Evolutionary conservation across 1,140 invertebrate genomes (phyloP).

Genomic region (Drosophila pruinosa): DNA sequence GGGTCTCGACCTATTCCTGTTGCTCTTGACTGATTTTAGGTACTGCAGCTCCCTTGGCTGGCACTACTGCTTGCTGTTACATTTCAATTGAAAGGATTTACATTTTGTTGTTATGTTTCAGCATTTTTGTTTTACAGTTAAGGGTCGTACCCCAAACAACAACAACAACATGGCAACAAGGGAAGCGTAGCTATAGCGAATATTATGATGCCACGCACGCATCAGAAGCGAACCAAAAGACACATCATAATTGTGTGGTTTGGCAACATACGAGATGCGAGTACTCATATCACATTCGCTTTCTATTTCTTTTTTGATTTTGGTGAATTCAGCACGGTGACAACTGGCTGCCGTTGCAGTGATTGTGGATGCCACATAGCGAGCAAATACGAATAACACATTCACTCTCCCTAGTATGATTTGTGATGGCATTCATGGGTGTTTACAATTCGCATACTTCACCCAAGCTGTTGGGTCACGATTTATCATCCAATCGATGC

Average conservation of each 20-base stretch:
- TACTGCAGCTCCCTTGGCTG: slow-evolving; percentile 12
- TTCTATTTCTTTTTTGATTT: neutral
- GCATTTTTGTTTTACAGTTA: slow-evolving; percentile 75
- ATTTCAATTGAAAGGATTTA: slow-evolving; percentile 80
- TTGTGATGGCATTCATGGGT: neutral
- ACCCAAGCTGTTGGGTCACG: neutral
- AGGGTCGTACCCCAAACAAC: slow-evolving; percentile 24
- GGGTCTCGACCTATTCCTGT: neutral
- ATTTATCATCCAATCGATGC: neutral
- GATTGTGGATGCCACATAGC: slow-evolving; percentile 17
- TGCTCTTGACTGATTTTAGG: neutral
- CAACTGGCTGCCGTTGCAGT: slow-evolving; percentile 4
- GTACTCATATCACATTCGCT: neutral
- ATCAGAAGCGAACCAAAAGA: slow-evolving; percentile 20
- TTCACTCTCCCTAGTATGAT: slow-evolving; percentile 15
- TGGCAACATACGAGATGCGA: slow-evolving; percentile 5
- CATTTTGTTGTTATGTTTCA: slow-evolving; percentile 75
- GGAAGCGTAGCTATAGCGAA: slow-evolving; percentile 2
- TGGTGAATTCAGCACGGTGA: neutral
- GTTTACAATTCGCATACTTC: slow-evolving; percentile 4
- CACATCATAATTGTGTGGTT: slow-evolving; percentile 72
- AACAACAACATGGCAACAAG: neutral
- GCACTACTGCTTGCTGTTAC: slow-evolving; percentile 53
- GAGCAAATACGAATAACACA: slow-evolving; percentile 4
- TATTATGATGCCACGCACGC: slow-evolving; percentile 27